Percentiles rank a stretch among this genome's conserved stretches.
phyloP scores from a whole-genome alignment of 2,888 invertebrate genomes.

The Melangyna quadrimaculata region DNA sequence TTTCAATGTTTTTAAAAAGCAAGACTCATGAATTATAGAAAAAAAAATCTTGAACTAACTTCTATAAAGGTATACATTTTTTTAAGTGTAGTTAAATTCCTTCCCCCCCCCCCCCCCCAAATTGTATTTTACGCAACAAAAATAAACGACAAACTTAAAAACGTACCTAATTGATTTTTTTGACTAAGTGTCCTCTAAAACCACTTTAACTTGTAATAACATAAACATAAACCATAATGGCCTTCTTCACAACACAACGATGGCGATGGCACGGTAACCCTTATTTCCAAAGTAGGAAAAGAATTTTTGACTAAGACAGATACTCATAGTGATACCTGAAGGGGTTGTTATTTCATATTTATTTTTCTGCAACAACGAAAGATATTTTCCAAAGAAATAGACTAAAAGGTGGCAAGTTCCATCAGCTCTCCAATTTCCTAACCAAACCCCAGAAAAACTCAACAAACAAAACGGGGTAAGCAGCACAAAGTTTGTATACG shows the following conservation, averaged over 20 bases:
- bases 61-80: no score
- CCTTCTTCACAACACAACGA: not conserved
- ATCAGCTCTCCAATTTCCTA: not conserved
- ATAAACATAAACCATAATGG: not conserved
- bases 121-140: no score
- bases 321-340: not conserved
- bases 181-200: not conserved
- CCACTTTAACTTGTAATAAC: not conserved
- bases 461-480: not conserved
- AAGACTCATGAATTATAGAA: no score
- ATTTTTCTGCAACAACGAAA: conserved; percentile 18
- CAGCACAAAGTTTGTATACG: not conserved
- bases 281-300: not conserved
- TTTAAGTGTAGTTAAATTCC: no score
- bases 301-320: not conserved
- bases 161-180: not conserved
- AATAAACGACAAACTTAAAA: not conserved
- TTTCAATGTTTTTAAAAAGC: no score
- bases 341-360: conserved; percentile 40
- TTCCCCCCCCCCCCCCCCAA: no score
- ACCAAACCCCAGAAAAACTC: not conserved
- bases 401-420: conserved; percentile 12
- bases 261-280: not conserved
- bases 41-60: no score
- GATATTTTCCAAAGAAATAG: not conserved